Evolutionary conservation across 2,797 vertebrate species (phyloP).

Genomic region (Craterocephalus amniculus): DNA sequence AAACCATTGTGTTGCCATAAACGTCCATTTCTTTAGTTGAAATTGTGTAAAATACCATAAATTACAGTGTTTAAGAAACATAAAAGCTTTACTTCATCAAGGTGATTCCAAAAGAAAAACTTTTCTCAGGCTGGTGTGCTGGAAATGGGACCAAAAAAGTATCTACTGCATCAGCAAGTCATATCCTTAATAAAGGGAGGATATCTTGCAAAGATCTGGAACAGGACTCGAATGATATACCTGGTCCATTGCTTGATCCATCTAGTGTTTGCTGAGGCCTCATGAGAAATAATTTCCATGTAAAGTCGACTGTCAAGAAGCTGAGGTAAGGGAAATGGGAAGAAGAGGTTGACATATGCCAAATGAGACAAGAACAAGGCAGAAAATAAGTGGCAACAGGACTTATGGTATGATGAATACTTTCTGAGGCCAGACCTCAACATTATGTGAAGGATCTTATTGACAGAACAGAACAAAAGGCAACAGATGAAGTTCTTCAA

Average conservation of each 20-base stretch:
- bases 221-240: neutral
- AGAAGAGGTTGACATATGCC: neutral
- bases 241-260: neutral
- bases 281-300: neutral
- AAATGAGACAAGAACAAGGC: neutral
- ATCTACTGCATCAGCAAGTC: neutral
- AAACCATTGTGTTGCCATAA: too few species aligned
- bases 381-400: neutral
- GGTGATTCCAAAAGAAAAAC: neutral
- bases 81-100: neutral
- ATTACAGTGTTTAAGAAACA: neutral
- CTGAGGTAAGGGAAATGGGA: neutral
- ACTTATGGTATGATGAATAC: neutral
- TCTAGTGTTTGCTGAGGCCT: neutral
- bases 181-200: neutral
- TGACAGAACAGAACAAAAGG: neutral
- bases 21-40: too few species aligned
- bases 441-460: neutral
- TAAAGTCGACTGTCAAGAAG: neutral
- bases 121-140: neutral
- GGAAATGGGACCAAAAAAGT: neutral
- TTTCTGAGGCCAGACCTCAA: neutral
- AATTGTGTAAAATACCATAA: too few species aligned
- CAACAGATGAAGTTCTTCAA: neutral
- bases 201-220: neutral